Percentiles rank a stretch among this genome's conserved stretches.
phyloP scores from a whole-genome alignment of 2,113 vertebrate genomes.

The Nymphicus hollandicus region DNA sequence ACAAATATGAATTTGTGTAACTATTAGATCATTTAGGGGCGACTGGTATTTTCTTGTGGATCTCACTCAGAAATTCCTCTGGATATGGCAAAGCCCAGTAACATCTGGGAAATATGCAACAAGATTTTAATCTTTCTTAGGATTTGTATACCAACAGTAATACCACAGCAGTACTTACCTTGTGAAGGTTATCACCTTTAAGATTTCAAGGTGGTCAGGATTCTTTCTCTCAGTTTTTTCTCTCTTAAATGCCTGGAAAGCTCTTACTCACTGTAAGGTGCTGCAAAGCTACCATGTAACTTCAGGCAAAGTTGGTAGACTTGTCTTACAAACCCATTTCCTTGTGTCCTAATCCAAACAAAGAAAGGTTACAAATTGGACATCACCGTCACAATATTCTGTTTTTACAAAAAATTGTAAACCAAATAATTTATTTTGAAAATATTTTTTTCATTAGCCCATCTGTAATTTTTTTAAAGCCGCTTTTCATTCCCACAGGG shows the following conservation, averaged over 20 bases:
- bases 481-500: constrained; percentile 10
- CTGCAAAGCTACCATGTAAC: not conserved
- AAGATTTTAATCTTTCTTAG: not conserved
- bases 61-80: not conserved
- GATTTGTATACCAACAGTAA: not conserved
- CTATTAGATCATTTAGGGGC: not conserved
- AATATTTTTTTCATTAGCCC: not conserved
- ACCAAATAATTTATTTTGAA: not conserved
- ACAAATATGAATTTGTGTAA: not conserved
- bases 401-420: not conserved
- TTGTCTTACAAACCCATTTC: not conserved
- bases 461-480: constrained; percentile 16
- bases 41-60: not conserved
- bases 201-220: not conserved
- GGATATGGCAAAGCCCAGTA: not conserved
- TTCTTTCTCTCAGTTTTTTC: not conserved
- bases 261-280: not conserved
- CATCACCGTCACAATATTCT: not conserved
- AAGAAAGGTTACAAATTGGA: not conserved
- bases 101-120: not conserved
- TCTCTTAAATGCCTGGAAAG: not conserved
- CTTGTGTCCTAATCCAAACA: not conserved
- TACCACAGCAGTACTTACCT: not conserved
- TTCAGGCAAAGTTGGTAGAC: not conserved
- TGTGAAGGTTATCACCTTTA: not conserved